These are phyloP conservation scores for Odontamblyopus lacepedii DNA, from an alignment of 2,797 vertebrate genomes.

Conservation along the genomic window DNA sequence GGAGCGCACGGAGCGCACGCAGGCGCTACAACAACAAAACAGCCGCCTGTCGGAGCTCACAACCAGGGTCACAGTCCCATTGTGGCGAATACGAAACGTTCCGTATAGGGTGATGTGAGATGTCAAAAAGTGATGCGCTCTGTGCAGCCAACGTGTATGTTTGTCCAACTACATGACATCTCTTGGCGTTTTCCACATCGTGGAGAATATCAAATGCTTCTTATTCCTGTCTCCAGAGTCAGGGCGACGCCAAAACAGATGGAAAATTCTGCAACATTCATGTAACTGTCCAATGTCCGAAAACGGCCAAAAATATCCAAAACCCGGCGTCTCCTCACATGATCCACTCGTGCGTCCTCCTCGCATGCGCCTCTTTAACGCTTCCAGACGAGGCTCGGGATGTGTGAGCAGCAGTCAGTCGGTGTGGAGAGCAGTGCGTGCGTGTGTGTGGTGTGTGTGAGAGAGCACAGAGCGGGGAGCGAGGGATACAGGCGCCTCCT, in stretches of 20 bases:
- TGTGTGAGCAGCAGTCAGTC: constrained; percentile 46
- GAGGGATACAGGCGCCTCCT: constrained; percentile 45
- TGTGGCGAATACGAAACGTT: constrained; percentile 58
- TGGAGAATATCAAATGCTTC: constrained; percentile 59
- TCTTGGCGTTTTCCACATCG: constrained; percentile 58
- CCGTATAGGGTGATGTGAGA: constrained; percentile 59
- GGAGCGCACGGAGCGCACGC: constrained; percentile 64
- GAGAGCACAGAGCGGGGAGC: background rate
- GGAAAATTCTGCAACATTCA: constrained; percentile 16
- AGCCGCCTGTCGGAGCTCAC: constrained; percentile 69
- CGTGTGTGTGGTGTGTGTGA: background rate
- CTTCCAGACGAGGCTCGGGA: constrained; percentile 41
- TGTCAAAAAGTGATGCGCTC: constrained; percentile 42
- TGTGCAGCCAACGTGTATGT: constrained; percentile 37
- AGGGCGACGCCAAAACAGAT: constrained; percentile 14
- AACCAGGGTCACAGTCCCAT: constrained; percentile 81
- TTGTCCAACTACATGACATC: constrained; percentile 71
- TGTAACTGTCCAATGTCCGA: constrained; percentile 32
- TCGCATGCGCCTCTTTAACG: constrained; percentile 16
- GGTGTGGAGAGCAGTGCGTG: constrained; percentile 48
- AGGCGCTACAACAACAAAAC: constrained; percentile 63
- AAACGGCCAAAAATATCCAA: constrained; percentile 5
- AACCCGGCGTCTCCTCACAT: constrained; percentile 7
- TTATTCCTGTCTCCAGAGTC: constrained; percentile 25
- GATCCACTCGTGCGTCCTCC: constrained; percentile 8